These are phyloP conservation scores for Thalassarche chlororhynchos DNA, from an alignment of 2,113 vertebrate species.

Conservation along the genomic window DNA sequence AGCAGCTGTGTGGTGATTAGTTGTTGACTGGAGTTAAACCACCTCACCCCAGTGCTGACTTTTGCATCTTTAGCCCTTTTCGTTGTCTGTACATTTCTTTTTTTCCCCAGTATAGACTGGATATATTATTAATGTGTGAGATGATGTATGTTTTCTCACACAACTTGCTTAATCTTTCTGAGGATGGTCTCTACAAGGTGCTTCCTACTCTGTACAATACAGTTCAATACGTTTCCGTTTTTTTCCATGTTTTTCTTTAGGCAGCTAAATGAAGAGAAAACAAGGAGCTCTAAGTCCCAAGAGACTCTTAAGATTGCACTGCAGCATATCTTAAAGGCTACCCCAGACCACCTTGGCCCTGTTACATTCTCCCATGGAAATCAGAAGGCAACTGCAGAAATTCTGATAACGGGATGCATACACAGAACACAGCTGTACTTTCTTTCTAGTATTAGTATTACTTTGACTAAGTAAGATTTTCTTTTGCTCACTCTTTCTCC, in stretches of 20 bases:
- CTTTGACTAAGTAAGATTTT: not conserved
- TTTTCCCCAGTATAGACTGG: not conserved
- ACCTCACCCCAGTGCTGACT: not conserved
- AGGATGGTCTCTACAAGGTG: not conserved
- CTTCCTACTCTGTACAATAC: not conserved
- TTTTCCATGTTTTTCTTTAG: not conserved
- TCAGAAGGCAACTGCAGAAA: not conserved
- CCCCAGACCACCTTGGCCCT: not conserved
- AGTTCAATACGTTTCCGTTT: not conserved
- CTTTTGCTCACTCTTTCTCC: not conserved
- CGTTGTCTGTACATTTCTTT: not conserved
- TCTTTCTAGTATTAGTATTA: not conserved
- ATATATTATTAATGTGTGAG: not conserved
- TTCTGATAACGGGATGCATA: not conserved
- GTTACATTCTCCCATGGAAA: not conserved
- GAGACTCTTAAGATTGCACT: not conserved
- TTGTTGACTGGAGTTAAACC: not conserved
- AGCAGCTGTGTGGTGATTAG: no score
- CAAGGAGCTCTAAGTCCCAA: not conserved
- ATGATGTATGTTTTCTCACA: not conserved
- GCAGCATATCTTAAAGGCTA: not conserved
- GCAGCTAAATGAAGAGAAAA: not conserved
- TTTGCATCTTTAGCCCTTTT: not conserved
- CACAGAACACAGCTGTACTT: not conserved
- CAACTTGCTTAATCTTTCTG: not conserved